Conservation (phyloP, 2,113 vertebrate species). For the Indicator maculatus region DNA sequence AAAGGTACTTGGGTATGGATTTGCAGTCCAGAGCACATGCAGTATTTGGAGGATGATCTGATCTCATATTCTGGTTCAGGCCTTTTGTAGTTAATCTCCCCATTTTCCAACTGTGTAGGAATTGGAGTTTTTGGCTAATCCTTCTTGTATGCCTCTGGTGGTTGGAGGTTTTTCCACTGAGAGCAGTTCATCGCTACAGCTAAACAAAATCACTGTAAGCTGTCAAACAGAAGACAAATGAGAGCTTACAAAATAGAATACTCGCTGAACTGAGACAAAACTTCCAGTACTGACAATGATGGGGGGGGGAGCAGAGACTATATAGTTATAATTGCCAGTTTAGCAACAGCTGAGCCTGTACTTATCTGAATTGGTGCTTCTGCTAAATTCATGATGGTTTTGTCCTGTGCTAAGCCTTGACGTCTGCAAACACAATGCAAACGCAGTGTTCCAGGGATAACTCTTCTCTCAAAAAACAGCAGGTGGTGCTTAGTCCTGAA, state of each 20-base stretch:
- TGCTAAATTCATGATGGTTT: slow-evolving; percentile 48
- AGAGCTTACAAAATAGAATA: slow-evolving; percentile 47
- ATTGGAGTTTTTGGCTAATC: slow-evolving; percentile 51
- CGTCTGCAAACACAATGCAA: slow-evolving; percentile 2
- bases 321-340: slow-evolving; percentile 54
- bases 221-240: slow-evolving; percentile 53
- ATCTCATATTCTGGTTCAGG: slow-evolving; percentile 18
- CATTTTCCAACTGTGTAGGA: slow-evolving; percentile 27
- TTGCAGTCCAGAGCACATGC: background rate
- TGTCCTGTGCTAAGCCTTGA: slow-evolving; percentile 52
- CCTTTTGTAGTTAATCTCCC: slow-evolving; percentile 43
- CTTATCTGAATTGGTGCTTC: slow-evolving; percentile 58
- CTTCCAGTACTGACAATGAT: background rate
- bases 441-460: slow-evolving; percentile 28
- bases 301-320: slow-evolving; percentile 7
- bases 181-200: slow-evolving; percentile 48
- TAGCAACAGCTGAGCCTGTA: slow-evolving; percentile 54
- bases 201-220: slow-evolving; percentile 54
- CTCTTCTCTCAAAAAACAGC: slow-evolving; percentile 4
- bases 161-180: slow-evolving; percentile 38
- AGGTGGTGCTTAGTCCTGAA: background rate
- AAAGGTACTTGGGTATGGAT: slow-evolving; percentile 7
- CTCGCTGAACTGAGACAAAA: slow-evolving; percentile 40
- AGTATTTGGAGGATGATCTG: background rate
- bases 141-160: background rate